phyloP scores from a whole-genome alignment of 2,888 invertebrate species.

The Epinotia demarniana region DNA sequence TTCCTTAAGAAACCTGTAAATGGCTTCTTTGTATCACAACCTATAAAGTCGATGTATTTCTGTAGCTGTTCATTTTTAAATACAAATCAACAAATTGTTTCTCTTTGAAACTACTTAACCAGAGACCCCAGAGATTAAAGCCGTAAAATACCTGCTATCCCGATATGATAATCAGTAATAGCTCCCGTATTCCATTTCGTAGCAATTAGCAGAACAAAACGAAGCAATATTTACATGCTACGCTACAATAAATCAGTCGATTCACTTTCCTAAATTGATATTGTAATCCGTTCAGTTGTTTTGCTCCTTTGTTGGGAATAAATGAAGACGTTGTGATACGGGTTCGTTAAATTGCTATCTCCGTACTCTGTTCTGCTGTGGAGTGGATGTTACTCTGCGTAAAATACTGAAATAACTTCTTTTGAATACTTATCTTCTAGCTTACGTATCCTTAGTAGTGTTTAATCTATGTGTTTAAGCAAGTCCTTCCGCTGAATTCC shows the following conservation, averaged over 20 bases:
- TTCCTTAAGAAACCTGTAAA: too few relatives aligned
- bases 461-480: too few relatives aligned
- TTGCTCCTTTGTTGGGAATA: slow-evolving; percentile 78
- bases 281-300: slow-evolving; percentile 77
- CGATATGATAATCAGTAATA: slow-evolving; percentile 38
- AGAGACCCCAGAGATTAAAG: background rate
- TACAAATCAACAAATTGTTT: too few relatives aligned
- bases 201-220: slow-evolving; percentile 65
- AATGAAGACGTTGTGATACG: slow-evolving; percentile 82
- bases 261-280: slow-evolving; percentile 85
- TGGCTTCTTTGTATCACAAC: too few relatives aligned
- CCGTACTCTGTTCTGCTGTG: slow-evolving; percentile 53
- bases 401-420: background rate
- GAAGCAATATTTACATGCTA: slow-evolving; percentile 74
- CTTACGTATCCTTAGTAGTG: too few relatives aligned
- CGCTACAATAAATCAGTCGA: slow-evolving; percentile 79
- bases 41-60: too few relatives aligned
- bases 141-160: slow-evolving; percentile 3
- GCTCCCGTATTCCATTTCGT: slow-evolving; percentile 48
- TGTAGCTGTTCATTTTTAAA: too few relatives aligned
- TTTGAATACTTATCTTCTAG: too few relatives aligned
- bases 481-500: too few relatives aligned
- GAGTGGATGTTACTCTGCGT: slow-evolving; percentile 55
- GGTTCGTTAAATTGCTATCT: slow-evolving; percentile 84
- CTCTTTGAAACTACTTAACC: background rate